Percentiles rank a stretch among this genome's conserved stretches.
These are phyloP conservation scores for Lagopus muta DNA, from an alignment of 2,113 vertebrate species.

Conservation along the genomic window DNA sequence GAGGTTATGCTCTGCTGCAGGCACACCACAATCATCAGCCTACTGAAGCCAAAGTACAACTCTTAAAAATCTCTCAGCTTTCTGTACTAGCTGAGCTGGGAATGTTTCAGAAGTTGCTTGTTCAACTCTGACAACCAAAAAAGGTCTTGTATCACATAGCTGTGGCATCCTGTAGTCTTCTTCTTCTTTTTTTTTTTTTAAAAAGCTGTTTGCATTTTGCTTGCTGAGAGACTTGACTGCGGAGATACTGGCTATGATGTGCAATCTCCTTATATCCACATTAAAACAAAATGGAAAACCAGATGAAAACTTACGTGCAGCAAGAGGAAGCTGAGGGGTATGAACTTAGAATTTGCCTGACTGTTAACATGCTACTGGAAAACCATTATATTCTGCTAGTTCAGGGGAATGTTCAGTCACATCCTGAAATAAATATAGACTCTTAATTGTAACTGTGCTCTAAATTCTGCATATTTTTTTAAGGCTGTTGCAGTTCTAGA, in stretches of 20 bases:
- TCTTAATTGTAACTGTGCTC: background rate
- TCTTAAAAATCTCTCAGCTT: slow-evolving; percentile 1
- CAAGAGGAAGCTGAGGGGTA: background rate
- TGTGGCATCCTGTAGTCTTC: slow-evolving; percentile 26
- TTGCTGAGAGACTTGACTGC: background rate
- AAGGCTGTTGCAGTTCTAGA: background rate
- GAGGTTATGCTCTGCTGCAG: background rate
- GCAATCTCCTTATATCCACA: background rate
- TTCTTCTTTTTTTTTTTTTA: background rate
- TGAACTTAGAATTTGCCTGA: background rate
- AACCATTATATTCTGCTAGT: background rate
- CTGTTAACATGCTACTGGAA: background rate
- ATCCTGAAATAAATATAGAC: accelerated
- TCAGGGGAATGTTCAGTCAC: background rate
- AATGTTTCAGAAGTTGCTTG: background rate
- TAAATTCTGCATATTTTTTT: background rate
- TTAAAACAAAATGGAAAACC: background rate
- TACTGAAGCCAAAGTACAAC: background rate
- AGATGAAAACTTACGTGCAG: background rate
- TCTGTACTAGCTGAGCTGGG: background rate
- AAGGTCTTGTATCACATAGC: slow-evolving; percentile 37
- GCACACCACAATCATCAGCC: background rate
- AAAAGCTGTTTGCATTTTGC: background rate
- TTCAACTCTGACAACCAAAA: slow-evolving; percentile 27
- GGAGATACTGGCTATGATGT: background rate